Conservation (phyloP, 2,888 invertebrate genomes). For the Hoplodrina ambigua region DNA sequence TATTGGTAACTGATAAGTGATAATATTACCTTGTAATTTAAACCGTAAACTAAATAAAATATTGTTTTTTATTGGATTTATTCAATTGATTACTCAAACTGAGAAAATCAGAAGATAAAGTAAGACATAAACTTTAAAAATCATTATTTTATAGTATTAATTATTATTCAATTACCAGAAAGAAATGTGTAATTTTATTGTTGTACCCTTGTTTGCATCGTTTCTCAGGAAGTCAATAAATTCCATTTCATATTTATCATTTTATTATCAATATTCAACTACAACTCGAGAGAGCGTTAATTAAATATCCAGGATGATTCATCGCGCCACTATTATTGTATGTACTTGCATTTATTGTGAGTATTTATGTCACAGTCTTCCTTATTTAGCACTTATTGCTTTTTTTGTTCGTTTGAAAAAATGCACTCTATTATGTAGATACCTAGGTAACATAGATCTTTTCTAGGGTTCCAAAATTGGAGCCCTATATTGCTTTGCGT, state of each 20-base stretch:
- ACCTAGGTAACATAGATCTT: no score
- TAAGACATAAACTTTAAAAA: no score
- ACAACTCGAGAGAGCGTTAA: conserved; percentile 22
- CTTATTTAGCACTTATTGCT: not conserved
- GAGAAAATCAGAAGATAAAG: no score
- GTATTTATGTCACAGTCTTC: not conserved
- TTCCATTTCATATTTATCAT: conserved; percentile 34
- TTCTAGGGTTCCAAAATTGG: no score
- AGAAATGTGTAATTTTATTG: conserved; percentile 4
- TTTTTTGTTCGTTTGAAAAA: no score
- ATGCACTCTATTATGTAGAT: no score
- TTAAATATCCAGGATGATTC: conserved; percentile 34
- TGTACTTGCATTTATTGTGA: not conserved
- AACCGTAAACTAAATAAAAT: no score
- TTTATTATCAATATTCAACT: conserved; percentile 36
- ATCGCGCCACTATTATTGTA: not conserved
- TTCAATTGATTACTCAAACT: no score
- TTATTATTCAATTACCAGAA: conserved; percentile 5
- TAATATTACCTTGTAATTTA: no score
- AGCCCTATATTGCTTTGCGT: no score
- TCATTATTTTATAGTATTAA: not conserved
- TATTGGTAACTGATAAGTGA: no score
- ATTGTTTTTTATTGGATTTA: no score
- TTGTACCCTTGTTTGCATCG: conserved; percentile 20
- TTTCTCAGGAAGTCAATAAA: conserved; percentile 38